These are phyloP conservation scores for Apoda limacodes DNA, from an alignment of 2,888 invertebrate genomes.

Conservation along the genomic window DNA sequence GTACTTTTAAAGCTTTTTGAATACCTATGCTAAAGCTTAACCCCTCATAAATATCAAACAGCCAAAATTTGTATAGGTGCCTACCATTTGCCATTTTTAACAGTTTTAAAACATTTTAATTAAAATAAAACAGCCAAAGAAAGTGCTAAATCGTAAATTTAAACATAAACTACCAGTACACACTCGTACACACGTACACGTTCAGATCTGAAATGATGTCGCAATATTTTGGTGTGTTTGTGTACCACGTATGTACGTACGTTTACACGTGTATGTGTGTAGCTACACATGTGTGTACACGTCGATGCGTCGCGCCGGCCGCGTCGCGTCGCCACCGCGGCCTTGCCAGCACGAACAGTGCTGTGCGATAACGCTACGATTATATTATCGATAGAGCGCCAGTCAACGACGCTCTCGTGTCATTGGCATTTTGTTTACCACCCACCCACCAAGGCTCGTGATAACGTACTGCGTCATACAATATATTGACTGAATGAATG, in stretches of 20 bases:
- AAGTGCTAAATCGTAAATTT: no score
- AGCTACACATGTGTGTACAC: conserved; percentile 30
- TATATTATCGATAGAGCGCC: conserved; percentile 50
- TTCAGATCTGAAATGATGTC: conserved; percentile 19
- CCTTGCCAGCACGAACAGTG: conserved; percentile 58
- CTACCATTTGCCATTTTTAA: no score
- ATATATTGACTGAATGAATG: conserved; percentile 29
- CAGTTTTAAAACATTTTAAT: no score
- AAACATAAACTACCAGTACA: conserved; percentile 1
- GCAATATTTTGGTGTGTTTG: conserved; percentile 32
- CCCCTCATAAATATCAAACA: no score
- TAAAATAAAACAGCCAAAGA: no score
- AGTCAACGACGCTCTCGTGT: conserved; percentile 43
- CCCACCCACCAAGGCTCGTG: conserved; percentile 40
- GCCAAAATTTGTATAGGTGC: no score
- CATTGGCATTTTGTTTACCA: conserved; percentile 62
- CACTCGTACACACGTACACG: not conserved
- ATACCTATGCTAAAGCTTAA: no score
- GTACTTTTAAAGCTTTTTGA: no score
- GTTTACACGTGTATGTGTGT: conserved; percentile 30
- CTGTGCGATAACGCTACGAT: conserved; percentile 40
- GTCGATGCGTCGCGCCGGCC: conserved; percentile 35
- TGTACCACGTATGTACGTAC: conserved; percentile 22
- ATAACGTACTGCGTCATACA: conserved; percentile 39
- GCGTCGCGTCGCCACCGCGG: no score